These are phyloP conservation scores for Bovichtus variegatus DNA, from an alignment of 2,797 vertebrate genomes.

Conservation along the genomic window DNA sequence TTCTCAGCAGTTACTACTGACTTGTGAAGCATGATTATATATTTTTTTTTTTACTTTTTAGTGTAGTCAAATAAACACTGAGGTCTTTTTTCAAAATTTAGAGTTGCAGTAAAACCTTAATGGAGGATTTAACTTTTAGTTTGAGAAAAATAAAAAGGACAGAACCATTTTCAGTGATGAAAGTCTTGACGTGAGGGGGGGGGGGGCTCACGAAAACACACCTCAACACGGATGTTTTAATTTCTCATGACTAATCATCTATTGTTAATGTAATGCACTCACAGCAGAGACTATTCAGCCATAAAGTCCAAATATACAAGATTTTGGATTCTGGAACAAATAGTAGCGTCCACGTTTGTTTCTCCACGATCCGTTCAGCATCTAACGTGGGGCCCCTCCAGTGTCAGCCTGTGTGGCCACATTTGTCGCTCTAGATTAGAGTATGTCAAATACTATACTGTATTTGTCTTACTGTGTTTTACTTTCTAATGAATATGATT, in stretches of 20 bases:
- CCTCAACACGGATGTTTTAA: neutral
- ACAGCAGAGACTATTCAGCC: neutral
- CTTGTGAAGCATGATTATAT: neutral
- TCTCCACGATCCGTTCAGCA: constrained; percentile 24
- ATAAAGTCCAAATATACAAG: neutral
- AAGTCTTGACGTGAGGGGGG: neutral
- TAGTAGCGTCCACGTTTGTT: constrained; percentile 2
- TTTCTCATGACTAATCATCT: neutral
- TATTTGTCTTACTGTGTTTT: constrained; percentile 19
- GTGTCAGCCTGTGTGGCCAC: constrained; percentile 7
- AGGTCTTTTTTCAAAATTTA: neutral
- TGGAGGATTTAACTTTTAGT: neutral
- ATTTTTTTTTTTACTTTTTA: neutral
- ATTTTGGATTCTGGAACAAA: constrained; percentile 1
- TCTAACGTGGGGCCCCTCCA: neutral
- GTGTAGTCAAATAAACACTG: neutral
- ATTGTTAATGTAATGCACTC: constrained; percentile 1
- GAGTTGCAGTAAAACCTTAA: neutral
- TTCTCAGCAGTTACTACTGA: neutral
- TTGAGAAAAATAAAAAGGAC: neutral
- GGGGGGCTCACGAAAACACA: neutral
- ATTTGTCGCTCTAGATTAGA: constrained; percentile 29
- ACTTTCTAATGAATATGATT: neutral
- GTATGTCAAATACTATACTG: constrained; percentile 34
- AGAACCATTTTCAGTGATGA: neutral